These are phyloP conservation scores for Aurelia sp. DNA, from an alignment of 30 jellyfish, hydroid and myxozoan species.

Conservation along the genomic window DNA sequence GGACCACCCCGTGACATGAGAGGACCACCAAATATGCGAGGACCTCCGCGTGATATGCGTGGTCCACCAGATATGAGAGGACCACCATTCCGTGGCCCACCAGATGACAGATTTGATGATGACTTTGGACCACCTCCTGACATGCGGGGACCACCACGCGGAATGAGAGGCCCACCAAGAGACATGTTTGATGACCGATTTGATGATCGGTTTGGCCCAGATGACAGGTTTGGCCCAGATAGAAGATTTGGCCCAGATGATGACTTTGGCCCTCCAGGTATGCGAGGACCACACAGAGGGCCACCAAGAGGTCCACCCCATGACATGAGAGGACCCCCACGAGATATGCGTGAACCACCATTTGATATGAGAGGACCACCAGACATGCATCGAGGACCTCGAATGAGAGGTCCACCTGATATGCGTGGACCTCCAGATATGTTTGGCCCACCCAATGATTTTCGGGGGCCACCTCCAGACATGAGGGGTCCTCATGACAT, in stretches of 20 bases:
- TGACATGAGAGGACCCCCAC: conserved; percentile 55
- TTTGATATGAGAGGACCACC: conserved; percentile 45
- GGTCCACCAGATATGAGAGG: conserved; percentile 69
- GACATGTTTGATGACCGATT: conserved; percentile 52
- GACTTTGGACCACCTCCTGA: conserved; percentile 68
- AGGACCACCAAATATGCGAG: conserved; percentile 71
- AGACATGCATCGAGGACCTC: conserved; percentile 52
- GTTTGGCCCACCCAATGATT: conserved; percentile 34
- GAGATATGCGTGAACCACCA: conserved; percentile 50
- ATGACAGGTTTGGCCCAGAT: conserved; percentile 55
- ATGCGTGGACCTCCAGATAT: conserved; percentile 44
- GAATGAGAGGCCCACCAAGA: conserved; percentile 63
- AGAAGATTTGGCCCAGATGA: conserved; percentile 64
- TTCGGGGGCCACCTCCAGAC: conserved; percentile 25
- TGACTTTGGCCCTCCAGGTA: conserved; percentile 45
- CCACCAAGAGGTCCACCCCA: conserved; percentile 69
- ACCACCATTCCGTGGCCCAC: conserved; percentile 75
- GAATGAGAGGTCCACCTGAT: conserved; percentile 26
- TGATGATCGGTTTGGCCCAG: conserved; percentile 57
- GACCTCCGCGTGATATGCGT: conserved; percentile 69
- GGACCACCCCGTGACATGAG: conserved; percentile 72
- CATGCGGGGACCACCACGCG: conserved; percentile 68
- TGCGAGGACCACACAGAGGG: conserved; percentile 77
- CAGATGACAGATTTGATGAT: conserved; percentile 59
- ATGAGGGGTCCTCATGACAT: conserved; percentile 43